Conservation (phyloP, 1,140 invertebrate genomes). For the Neotoxoptera formosana region DNA sequence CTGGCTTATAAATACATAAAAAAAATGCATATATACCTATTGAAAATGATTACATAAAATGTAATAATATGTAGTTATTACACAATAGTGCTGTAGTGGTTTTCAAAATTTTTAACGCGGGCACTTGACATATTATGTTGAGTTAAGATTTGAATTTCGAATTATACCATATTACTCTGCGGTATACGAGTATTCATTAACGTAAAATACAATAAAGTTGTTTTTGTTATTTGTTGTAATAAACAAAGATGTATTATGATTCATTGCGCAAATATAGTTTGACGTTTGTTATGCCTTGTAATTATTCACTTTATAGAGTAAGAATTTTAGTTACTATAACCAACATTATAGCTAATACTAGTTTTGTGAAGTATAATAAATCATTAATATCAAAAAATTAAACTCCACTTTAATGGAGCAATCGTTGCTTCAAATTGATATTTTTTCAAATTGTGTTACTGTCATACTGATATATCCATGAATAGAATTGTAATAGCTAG, state of each 20-base stretch:
- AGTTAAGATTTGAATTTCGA: background rate
- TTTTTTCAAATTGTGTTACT: too few relatives aligned
- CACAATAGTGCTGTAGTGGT: background rate
- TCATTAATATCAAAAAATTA: background rate
- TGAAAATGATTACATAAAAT: background rate
- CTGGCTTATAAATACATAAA: background rate
- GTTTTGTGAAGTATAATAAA: background rate
- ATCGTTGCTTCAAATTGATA: background rate
- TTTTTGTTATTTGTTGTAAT: background rate
- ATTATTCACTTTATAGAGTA: background rate
- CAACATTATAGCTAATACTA: background rate
- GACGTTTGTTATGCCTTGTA: background rate
- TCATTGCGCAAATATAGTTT: background rate
- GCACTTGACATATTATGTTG: background rate
- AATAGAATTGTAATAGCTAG: background rate
- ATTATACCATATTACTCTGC: background rate
- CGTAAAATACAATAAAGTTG: background rate
- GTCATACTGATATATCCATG: background rate
- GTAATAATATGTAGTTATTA: background rate
- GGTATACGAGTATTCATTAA: background rate
- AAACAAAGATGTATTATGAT: background rate
- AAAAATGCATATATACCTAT: background rate
- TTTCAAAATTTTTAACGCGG: background rate
- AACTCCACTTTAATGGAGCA: background rate
- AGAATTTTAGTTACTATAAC: background rate